phyloP scores from a whole-genome alignment of 2,888 invertebrate genomes.

The Drosophila kanekoi region DNA sequence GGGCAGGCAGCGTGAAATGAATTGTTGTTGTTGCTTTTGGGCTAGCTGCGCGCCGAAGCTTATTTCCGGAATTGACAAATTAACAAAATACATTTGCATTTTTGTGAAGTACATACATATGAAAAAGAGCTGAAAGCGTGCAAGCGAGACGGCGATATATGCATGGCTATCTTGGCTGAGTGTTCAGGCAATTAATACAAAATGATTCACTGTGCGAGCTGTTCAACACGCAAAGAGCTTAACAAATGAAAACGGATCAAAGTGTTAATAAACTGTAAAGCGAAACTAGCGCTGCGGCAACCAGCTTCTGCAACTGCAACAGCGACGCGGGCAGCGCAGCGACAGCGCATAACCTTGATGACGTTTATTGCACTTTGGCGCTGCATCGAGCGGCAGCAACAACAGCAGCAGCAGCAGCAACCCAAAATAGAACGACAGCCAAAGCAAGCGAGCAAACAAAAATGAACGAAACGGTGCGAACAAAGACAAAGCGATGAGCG shows the following conservation, averaged over 20 bases:
- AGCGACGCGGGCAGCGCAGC: constrained; percentile 42
- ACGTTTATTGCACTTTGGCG: constrained; percentile 83
- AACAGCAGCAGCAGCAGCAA: constrained; percentile 50
- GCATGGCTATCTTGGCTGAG: constrained; percentile 20
- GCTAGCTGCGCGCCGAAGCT: constrained; percentile 54
- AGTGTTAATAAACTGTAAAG: constrained; percentile 59
- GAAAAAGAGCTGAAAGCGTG: constrained; percentile 5
- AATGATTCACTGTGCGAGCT: constrained; percentile 50
- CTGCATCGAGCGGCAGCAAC: constrained; percentile 41
- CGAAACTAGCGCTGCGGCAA: constrained; percentile 40
- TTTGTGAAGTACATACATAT: constrained; percentile 30
- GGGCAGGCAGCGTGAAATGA: constrained; percentile 55
- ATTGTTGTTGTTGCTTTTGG: constrained; percentile 32
- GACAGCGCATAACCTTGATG: constrained; percentile 81
- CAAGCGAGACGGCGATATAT: constrained; percentile 33
- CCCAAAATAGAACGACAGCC: constrained; percentile 73
- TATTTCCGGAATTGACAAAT: constrained; percentile 71
- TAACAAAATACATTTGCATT: constrained; percentile 66
- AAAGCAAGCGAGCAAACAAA: constrained; percentile 58
- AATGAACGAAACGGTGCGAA: constrained; percentile 56
- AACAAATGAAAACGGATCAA: constrained; percentile 50
- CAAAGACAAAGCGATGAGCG: constrained; percentile 64
- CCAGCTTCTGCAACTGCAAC: constrained; percentile 24
- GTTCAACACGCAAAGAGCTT: constrained; percentile 27
- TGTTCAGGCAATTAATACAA: constrained; percentile 47